Conservation (phyloP, 2,888 invertebrate genomes). For the Ctena decussata region DNA sequence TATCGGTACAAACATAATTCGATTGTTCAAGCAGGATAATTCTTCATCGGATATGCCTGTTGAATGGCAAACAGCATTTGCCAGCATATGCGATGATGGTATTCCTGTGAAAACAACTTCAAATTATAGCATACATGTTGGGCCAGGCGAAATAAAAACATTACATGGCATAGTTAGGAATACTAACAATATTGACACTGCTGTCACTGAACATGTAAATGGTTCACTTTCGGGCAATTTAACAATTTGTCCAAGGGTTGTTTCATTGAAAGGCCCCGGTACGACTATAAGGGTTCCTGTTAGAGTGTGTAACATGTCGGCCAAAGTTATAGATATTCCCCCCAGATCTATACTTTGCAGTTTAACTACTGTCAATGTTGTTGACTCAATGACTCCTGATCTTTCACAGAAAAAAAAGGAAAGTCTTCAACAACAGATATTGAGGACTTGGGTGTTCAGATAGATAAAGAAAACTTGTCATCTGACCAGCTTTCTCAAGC, state of each 20-base stretch:
- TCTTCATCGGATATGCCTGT: neutral
- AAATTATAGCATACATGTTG: neutral
- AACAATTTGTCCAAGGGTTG: constrained; percentile 25
- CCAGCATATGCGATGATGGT: neutral
- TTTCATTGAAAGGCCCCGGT: constrained; percentile 12
- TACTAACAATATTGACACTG: neutral
- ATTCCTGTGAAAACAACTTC: constrained; percentile 18
- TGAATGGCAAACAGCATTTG: constrained; percentile 21
- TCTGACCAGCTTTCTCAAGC: neutral
- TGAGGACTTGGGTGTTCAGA: neutral
- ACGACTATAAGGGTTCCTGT: constrained; percentile 25
- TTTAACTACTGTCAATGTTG: neutral
- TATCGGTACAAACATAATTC: constrained; percentile 14
- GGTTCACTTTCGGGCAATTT: neutral
- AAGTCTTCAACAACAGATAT: neutral
- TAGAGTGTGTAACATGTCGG: constrained; percentile 8
- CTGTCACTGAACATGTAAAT: constrained; percentile 10
- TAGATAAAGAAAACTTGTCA: neutral
- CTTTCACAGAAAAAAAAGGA: neutral
- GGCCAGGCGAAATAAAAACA: constrained; percentile 28
- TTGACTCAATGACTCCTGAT: neutral
- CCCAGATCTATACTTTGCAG: constrained; percentile 15
- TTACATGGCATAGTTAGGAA: neutral
- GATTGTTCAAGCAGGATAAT: neutral
- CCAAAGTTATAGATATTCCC: constrained; percentile 17